Evolutionary conservation across 2,797 vertebrate genomes (phyloP).

Genomic region (Cirrhinus molitorella): DNA sequence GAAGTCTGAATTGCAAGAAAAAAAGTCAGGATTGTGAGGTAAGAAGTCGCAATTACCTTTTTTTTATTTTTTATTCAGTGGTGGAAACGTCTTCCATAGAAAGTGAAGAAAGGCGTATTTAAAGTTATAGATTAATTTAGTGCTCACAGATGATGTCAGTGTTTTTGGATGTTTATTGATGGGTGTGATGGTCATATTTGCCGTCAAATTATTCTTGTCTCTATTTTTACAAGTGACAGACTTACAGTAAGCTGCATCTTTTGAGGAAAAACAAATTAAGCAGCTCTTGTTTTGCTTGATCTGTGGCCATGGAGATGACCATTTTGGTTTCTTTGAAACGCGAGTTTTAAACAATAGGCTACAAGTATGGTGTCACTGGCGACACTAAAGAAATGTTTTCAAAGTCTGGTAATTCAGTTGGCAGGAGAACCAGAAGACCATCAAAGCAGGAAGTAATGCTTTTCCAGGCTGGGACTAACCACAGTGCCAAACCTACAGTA

Average conservation of each 20-base stretch:
- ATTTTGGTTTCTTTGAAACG: slow-evolving; percentile 74
- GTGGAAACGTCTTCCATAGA: too few species aligned
- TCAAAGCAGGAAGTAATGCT: slow-evolving; percentile 60
- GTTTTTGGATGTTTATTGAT: background rate
- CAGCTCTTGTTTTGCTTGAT: slow-evolving; percentile 68
- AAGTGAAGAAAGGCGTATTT: background rate
- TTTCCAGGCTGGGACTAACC: slow-evolving; percentile 64
- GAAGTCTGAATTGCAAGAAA: too few species aligned
- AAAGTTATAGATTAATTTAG: background rate
- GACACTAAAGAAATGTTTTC: slow-evolving; percentile 71
- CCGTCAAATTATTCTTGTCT: slow-evolving; percentile 47
- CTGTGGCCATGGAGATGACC: slow-evolving; percentile 71
- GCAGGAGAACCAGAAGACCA: slow-evolving; percentile 71
- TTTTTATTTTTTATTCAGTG: too few species aligned
- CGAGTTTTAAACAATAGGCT: slow-evolving; percentile 68
- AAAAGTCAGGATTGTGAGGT: too few species aligned
- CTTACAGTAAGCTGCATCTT: slow-evolving; percentile 50
- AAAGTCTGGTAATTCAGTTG: slow-evolving; percentile 67
- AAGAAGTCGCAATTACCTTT: too few species aligned
- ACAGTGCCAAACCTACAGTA: slow-evolving; percentile 63
- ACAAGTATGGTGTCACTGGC: slow-evolving; percentile 43
- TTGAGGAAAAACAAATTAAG: slow-evolving; percentile 61
- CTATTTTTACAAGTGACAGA: slow-evolving; percentile 58
- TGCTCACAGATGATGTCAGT: background rate
- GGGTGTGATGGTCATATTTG: slow-evolving; percentile 20